A percentile compares a stretch with the other conserved stretches of the same genome.
Evolutionary conservation across 2,797 vertebrate genomes (phyloP).

Genomic region (Paedocypris micromegethes): DNA sequence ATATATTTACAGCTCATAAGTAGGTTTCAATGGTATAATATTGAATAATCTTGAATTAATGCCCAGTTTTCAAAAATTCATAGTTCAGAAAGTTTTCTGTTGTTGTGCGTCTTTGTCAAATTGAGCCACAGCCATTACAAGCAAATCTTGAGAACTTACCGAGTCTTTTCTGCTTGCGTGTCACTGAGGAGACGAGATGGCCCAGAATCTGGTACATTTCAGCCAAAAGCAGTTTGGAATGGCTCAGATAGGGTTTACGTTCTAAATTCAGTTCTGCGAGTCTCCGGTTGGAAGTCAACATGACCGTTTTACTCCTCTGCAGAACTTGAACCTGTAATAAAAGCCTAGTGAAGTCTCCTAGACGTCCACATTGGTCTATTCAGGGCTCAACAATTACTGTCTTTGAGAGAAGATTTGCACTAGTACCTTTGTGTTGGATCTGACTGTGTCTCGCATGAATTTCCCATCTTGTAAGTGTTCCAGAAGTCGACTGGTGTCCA

Average conservation of each 20-base stretch:
- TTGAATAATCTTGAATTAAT: no score
- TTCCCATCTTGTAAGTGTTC: slow-evolving; percentile 58
- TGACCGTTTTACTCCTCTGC: slow-evolving; percentile 41
- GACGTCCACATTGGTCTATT: background rate
- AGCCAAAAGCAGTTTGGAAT: slow-evolving; percentile 50
- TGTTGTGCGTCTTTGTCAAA: no score
- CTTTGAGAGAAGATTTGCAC: no score
- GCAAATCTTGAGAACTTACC: slow-evolving; percentile 39
- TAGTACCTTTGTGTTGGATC: slow-evolving; percentile 51
- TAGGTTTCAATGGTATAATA: no score
- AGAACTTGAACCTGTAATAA: slow-evolving; percentile 51
- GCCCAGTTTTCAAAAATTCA: no score
- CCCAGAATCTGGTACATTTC: slow-evolving; percentile 54
- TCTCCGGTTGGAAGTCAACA: slow-evolving; percentile 48
- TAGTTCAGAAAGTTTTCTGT: no score
- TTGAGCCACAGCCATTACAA: no score
- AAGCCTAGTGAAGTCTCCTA: background rate
- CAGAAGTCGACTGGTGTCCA: slow-evolving; percentile 53
- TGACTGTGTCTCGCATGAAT: slow-evolving; percentile 44
- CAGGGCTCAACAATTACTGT: background rate
- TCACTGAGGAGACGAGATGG: slow-evolving; percentile 41
- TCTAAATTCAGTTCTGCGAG: slow-evolving; percentile 52
- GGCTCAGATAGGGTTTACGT: slow-evolving; percentile 48
- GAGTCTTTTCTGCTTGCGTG: slow-evolving; percentile 51
- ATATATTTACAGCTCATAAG: no score